Evolutionary conservation across 2,888 invertebrate species (phyloP).

Genomic region (Zootermopsis nevadensis): DNA sequence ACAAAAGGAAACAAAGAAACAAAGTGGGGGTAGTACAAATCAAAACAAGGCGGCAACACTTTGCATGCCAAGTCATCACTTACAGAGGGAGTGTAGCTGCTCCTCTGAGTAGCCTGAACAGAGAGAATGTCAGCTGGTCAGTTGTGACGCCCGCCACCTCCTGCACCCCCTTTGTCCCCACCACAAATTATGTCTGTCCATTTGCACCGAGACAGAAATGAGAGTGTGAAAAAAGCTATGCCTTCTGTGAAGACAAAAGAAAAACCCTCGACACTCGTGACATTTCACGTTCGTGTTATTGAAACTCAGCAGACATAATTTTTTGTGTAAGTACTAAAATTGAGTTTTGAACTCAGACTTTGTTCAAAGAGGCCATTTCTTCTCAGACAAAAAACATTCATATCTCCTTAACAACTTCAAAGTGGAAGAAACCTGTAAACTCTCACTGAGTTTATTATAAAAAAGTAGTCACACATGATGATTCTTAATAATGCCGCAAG

Average conservation of each 20-base stretch:
- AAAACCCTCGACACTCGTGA: too few species aligned
- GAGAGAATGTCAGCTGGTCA: constrained; percentile 40
- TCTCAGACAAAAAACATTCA: too few species aligned
- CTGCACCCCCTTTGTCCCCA: constrained; percentile 16
- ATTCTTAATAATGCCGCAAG: neutral
- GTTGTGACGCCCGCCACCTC: neutral
- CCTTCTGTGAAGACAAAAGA: too few species aligned
- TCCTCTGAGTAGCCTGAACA: constrained; percentile 72
- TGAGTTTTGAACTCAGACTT: too few species aligned
- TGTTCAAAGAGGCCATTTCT: too few species aligned
- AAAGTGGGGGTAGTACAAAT: constrained; percentile 14
- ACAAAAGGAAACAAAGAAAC: neutral
- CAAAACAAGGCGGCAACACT: constrained; percentile 10
- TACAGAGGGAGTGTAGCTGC: constrained; percentile 73
- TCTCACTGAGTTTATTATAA: too few species aligned
- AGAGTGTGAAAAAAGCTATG: neutral
- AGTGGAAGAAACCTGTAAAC: too few species aligned
- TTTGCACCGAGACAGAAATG: constrained; percentile 11
- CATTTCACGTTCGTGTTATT: too few species aligned
- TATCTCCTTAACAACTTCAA: too few species aligned
- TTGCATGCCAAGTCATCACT: constrained; percentile 60
- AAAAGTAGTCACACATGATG: neutral
- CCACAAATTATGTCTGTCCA: neutral
- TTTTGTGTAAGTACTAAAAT: too few species aligned
- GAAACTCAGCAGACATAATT: too few species aligned